Percentiles rank a stretch among this genome's conserved stretches.
phyloP scores from a whole-genome alignment of 2,888 invertebrate genomes.

The Trimorus sp. region DNA sequence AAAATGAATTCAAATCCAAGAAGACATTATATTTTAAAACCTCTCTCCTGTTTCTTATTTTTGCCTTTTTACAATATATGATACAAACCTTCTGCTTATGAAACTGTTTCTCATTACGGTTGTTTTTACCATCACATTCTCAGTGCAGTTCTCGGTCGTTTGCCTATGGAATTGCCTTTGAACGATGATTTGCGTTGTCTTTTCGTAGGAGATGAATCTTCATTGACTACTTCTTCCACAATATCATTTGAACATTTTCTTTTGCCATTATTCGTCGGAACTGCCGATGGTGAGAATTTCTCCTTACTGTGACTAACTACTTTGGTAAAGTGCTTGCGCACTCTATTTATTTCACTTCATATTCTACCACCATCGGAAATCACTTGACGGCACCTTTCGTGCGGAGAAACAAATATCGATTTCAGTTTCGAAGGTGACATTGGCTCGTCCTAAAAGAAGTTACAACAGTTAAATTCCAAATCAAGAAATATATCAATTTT shows the following conservation, averaged over 20 bases:
- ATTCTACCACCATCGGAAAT: slow-evolving; percentile 83
- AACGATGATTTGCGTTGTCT: too few species aligned
- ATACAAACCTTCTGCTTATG: slow-evolving; percentile 71
- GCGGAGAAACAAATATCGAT: slow-evolving; percentile 84
- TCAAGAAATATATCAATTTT: too few species aligned
- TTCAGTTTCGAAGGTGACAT: slow-evolving; percentile 71
- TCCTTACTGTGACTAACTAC: slow-evolving; percentile 9
- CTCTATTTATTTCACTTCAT: slow-evolving; percentile 81
- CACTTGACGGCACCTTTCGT: slow-evolving; percentile 85
- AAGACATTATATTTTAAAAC: too few species aligned
- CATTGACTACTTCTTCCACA: not conserved
- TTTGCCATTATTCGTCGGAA: slow-evolving; percentile 44
- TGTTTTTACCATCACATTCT: too few species aligned
- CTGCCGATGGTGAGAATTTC: too few species aligned
- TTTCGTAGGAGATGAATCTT: not conserved
- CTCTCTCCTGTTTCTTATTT: too few species aligned
- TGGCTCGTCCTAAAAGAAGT: slow-evolving; percentile 74
- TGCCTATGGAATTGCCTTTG: not conserved
- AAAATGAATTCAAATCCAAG: too few species aligned
- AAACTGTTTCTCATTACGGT: slow-evolving; percentile 67
- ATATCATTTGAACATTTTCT: slow-evolving; percentile 32
- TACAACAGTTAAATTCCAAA: too few species aligned
- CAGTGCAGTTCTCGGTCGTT: not conserved
- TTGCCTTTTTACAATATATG: not conserved
- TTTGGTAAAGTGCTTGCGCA: slow-evolving; percentile 73